Evolutionary conservation across 37 sponge, comb jelly and placozoan genomes (phyloP).

Genomic region (Beroe forskalii): DNA sequence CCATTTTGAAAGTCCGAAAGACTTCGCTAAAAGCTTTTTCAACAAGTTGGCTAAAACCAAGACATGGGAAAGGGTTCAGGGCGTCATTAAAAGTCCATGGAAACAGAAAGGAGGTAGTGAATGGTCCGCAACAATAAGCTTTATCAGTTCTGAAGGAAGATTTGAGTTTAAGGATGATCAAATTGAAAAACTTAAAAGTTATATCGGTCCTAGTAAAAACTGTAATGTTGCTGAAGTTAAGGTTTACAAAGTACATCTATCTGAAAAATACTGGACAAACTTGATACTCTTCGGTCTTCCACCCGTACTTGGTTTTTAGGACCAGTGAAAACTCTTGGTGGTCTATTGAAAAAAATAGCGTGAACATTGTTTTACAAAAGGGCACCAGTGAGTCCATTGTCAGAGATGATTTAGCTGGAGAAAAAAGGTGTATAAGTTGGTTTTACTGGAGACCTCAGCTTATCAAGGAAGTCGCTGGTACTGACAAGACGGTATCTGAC

Average conservation of each 20-base stretch:
- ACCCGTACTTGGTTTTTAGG: not conserved
- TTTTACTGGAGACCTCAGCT: slow-evolving; percentile 19
- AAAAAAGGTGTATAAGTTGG: not conserved
- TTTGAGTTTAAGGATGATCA: not conserved
- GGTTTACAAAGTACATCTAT: not conserved
- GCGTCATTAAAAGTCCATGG: not conserved
- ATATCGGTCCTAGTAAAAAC: not conserved
- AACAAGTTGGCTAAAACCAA: slow-evolving; percentile 13
- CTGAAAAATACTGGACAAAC: slow-evolving; percentile 26
- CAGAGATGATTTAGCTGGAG: not conserved
- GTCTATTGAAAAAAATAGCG: not conserved
- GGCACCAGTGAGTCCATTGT: not conserved
- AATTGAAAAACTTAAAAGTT: not conserved
- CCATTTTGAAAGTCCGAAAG: too few species aligned
- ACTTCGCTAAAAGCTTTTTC: not conserved
- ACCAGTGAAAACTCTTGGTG: too few species aligned
- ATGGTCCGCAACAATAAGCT: not conserved
- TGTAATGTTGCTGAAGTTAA: not conserved
- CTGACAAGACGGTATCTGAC: not conserved
- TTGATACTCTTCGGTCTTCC: slow-evolving; percentile 14
- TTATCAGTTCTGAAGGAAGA: not conserved
- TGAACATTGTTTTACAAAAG: not conserved
- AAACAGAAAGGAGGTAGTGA: not conserved
- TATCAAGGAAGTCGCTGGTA: not conserved
- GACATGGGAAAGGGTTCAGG: not conserved